Evolutionary conservation across 1,140 invertebrate species (phyloP).

Genomic region (Drosophila mayri): DNA sequence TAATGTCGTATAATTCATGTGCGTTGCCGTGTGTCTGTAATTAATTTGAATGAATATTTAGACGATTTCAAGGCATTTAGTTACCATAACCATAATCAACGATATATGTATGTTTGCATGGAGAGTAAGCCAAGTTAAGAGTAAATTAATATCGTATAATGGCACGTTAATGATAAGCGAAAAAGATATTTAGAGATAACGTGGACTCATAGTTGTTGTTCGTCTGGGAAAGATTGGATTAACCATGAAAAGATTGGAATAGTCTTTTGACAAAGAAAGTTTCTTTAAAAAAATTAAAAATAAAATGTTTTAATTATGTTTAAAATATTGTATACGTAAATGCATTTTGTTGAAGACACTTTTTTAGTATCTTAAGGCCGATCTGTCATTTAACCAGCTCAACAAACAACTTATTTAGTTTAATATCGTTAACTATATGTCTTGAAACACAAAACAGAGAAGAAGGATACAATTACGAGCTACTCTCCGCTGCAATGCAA

Average conservation of each 20-base stretch:
- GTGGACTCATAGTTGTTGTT: conserved; percentile 29
- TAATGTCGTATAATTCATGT: conserved; percentile 31
- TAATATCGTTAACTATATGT: conserved; percentile 34
- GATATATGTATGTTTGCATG: conserved; percentile 59
- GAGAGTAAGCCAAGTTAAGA: conserved; percentile 22
- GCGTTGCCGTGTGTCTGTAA: conserved; percentile 39
- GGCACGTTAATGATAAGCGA: conserved; percentile 49
- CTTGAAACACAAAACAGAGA: conserved; percentile 26
- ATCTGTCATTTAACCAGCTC: conserved; percentile 44
- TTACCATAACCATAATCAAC: conserved; percentile 59
- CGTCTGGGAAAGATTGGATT: conserved; percentile 24
- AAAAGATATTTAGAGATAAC: conserved; percentile 48
- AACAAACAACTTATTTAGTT: conserved; percentile 35
- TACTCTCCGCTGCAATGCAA: conserved; percentile 58
- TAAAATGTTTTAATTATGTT: conserved; percentile 1
- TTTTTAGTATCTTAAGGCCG: conserved; percentile 2
- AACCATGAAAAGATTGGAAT: background rate
- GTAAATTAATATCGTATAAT: conserved; percentile 32
- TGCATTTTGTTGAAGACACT: conserved; percentile 8
- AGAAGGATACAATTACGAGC: conserved; percentile 25
- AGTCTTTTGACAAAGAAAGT: conserved; percentile 3
- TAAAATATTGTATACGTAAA: conserved; percentile 1
- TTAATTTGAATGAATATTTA: conserved; percentile 45
- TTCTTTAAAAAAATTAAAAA: background rate
- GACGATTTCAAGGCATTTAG: conserved; percentile 57